phyloP scores from a whole-genome alignment of 2,113 vertebrate genomes.

The Lycaon pictus region DNA sequence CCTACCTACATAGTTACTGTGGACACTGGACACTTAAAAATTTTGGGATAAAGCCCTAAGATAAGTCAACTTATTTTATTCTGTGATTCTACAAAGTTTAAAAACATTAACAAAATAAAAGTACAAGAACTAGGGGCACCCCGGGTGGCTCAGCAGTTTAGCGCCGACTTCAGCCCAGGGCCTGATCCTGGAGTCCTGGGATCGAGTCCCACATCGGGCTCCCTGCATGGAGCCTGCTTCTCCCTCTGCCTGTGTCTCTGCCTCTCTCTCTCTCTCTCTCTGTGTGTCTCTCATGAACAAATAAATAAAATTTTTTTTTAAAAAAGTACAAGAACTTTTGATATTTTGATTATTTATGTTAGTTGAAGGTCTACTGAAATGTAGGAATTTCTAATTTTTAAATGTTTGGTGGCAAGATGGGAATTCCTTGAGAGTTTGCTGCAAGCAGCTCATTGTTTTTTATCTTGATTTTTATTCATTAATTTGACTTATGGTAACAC shows the following conservation, averaged over 20 bases:
- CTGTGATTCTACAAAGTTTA: neutral
- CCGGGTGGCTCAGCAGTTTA: no score
- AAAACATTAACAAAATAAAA: neutral
- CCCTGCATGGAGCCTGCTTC: no score
- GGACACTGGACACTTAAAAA: neutral
- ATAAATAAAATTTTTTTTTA: no score
- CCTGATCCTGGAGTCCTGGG: no score
- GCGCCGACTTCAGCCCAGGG: no score
- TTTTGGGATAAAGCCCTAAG: neutral
- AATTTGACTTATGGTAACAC: neutral
- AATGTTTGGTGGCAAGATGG: neutral
- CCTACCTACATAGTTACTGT: accelerated
- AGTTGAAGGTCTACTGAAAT: neutral
- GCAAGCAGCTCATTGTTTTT: neutral
- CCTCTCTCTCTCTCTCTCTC: no score
- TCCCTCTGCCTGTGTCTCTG: no score
- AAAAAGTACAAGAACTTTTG: neutral
- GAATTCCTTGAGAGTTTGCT: neutral
- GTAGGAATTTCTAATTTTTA: neutral
- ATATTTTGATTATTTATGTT: neutral
- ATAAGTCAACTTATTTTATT: neutral
- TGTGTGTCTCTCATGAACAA: no score
- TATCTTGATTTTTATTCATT: neutral
- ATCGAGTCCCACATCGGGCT: no score
- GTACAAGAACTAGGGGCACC: no score